Base-by-base conservation (phyloP, 1,140 invertebrate genomes). In the Palaemon carinicauda region DNA sequence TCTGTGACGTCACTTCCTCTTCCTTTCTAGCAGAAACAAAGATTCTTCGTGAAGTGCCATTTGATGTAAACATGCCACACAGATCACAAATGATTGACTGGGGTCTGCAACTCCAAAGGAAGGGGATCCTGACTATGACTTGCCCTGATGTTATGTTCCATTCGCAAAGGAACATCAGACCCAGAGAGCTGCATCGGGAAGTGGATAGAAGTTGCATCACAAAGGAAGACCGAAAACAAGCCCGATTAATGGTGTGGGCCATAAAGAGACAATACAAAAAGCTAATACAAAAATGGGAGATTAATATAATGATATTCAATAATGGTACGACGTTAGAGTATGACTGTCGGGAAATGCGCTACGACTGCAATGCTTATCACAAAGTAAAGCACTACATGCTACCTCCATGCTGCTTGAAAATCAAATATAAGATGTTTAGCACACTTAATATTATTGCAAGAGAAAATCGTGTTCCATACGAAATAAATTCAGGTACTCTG, bases 81-180 rank as follows among this genome's bases (percentile, higher is more conserved):
- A 53, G 53, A 31, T 71, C 88, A 0, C 81, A 83, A 51, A 54
- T 65, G 33, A 24, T 89, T 14, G 88, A 89, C 65, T 89, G 85
- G 85, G 82, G 65, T n/a, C 52, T 89, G 24, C 79, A 82, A 50
- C 79, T 89, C 19, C 88, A 89, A 50, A 41, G 77, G 19, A 52
- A 74, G 17, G 88, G 84, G 4, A 60, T 85, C 53, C 41, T 89
- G 27, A 50, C 82, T 5, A 74, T 89, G 69, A 89, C 88, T 1
- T 89, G 88, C 29, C 88, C 88, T 31, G 82, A 89, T 41, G 78
- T 87, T 17, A 89, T 87, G 88, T 75, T 87, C 54, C 86, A 89
- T 24, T 79, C 80, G 21, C 73, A 19, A 3, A 69, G 69, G 5
- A 74, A 29, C 27, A n/a, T 89, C 21, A 80, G 33, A n/a, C 53